Evolutionary conservation across 2,113 vertebrate genomes (phyloP).

Genomic region (Mugil cephalus): DNA sequence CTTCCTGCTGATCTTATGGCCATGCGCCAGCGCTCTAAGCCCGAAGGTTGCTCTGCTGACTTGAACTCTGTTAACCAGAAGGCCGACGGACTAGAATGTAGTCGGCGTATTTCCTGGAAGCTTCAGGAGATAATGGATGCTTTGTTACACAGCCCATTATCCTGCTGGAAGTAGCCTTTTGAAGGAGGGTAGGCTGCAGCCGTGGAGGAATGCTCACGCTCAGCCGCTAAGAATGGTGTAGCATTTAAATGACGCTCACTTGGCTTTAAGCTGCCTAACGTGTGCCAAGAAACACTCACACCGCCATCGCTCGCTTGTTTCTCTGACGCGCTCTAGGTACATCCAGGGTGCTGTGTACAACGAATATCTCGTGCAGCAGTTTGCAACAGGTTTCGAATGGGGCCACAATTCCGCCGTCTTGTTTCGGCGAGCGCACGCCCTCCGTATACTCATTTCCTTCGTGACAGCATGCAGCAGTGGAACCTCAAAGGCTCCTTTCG

Average conservation of each 20-base stretch:
- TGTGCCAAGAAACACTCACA: slow-evolving; percentile 51
- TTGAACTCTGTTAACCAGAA: slow-evolving; percentile 27
- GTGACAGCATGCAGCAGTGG: slow-evolving; percentile 12
- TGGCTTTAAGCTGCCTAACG: slow-evolving; percentile 24
- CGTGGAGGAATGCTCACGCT: slow-evolving; percentile 50
- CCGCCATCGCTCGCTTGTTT: neutral
- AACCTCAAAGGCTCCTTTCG: slow-evolving; percentile 13
- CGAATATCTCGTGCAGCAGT: slow-evolving; percentile 7
- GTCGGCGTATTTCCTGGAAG: too few species aligned
- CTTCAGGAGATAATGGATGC: slow-evolving; percentile 38
- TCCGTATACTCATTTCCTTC: slow-evolving; percentile 32
- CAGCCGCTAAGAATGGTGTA: slow-evolving; percentile 46
- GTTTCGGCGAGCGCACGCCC: slow-evolving; percentile 3
- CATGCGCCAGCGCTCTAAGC: neutral
- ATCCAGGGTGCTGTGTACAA: slow-evolving; percentile 23
- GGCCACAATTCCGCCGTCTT: neutral
- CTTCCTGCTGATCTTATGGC: neutral
- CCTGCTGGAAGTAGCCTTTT: slow-evolving; percentile 39
- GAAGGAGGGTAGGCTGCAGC: slow-evolving; percentile 41
- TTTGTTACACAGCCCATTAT: slow-evolving; percentile 51
- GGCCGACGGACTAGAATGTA: slow-evolving; percentile 1
- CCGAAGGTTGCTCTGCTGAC: slow-evolving; percentile 7
- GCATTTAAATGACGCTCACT: slow-evolving; percentile 64
- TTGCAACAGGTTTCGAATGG: slow-evolving; percentile 20
- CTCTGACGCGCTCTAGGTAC: neutral